Percentiles rank a stretch among this genome's conserved stretches.
Conservation (phyloP, 2,888 invertebrate genomes). For the Lithophane ornitopus region DNA sequence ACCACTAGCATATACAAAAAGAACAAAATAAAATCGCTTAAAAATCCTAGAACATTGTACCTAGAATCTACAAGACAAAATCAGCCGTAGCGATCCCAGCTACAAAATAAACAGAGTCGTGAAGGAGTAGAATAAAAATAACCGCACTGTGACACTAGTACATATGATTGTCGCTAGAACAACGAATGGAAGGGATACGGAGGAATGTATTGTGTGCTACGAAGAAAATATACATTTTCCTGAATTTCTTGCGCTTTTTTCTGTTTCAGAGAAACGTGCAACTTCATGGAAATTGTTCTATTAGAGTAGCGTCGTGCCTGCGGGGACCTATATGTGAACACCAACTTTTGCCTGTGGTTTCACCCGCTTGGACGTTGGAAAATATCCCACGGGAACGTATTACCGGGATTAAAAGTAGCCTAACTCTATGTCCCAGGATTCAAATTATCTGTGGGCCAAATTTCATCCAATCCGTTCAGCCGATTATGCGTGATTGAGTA, state of each 20-base stretch:
- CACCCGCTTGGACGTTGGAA: too few relatives aligned
- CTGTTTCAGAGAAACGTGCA: neutral
- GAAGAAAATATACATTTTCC: neutral
- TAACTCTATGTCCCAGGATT: too few relatives aligned
- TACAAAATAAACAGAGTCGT: constrained; percentile 61
- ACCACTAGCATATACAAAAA: neutral
- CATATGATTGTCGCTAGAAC: constrained; percentile 60
- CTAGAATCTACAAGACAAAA: constrained; percentile 60
- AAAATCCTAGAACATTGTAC: constrained; percentile 18
- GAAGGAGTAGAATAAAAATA: constrained; percentile 66
- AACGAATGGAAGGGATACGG: constrained; percentile 37
- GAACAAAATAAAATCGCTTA: neutral
- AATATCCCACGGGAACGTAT: too few relatives aligned
- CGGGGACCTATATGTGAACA: neutral
- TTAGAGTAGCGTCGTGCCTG: neutral
- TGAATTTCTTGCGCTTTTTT: neutral
- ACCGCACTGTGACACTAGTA: constrained; percentile 61
- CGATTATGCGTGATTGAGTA: too few relatives aligned
- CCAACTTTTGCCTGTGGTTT: too few relatives aligned
- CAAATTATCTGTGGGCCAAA: too few relatives aligned
- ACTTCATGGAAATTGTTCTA: neutral
- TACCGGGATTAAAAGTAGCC: too few relatives aligned
- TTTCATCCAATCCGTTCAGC: too few relatives aligned
- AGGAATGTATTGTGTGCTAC: neutral
- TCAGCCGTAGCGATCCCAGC: constrained; percentile 54